Base-by-base conservation (phyloP, 2,113 vertebrate genomes). In the Gymnogyps californianus region DNA sequence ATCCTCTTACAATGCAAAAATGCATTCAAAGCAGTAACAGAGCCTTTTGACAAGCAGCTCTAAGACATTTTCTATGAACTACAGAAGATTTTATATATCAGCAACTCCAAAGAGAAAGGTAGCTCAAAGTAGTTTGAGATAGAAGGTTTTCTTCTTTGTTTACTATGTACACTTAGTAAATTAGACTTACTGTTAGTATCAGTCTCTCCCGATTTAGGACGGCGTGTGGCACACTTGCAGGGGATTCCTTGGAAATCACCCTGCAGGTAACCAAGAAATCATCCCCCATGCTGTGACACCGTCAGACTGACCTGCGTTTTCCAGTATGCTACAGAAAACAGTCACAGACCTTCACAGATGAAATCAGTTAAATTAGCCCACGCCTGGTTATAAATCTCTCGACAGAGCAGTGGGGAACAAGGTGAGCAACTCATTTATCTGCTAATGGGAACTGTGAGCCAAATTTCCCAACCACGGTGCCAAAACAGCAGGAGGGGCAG, bases 371-470 rank as follows among this genome's bases (percentile, higher is more conserved):
- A 19, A 96, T 59, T 22, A 84, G 83, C 81, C 95, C 91, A 95
- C 3, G 18, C 24, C 91, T 88, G 90, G 61, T 86, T 81, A 97
- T 96, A 98, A 97, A 97, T 96, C 97, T 83, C 94, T 54, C 18
- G 25, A 66, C 87, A 75, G 85, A 96, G 92, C 87, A 18, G 70
- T 31, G 57, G 28, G 64, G 91, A 97, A 87, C 93, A 59, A 97
- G 95, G 96, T 65, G 93, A 96, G 96, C 72, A 95, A 95, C 95
- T 89, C 72, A 92, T 96, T 95, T 96, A 91, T 97, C 93, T 94
- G 83, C 86, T 97, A 96, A 98, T 97, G 81, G 96, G 95, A 89
- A 46, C 89, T 24, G 81, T 58, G 95, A 97, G 97, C 96, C 97
- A 97, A 86, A 96, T 95, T 96, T 96, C 87, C 82, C 8, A 16